Evolutionary conservation across 2,888 invertebrate species (phyloP), one percentile per base, ranked within the genome.

Genomic region (Luperina testacea): DNA sequence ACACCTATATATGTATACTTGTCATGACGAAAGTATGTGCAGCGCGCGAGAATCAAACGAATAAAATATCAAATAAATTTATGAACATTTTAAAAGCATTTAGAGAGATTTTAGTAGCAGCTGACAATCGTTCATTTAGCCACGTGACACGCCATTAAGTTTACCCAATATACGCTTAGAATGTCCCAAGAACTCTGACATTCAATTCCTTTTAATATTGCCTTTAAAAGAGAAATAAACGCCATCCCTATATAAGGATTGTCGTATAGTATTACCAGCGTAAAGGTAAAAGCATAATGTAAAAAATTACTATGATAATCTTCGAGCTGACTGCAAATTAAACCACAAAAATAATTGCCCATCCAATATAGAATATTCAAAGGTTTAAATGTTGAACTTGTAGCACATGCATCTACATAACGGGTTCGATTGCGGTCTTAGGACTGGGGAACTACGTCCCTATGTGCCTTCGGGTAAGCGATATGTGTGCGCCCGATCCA

Each of bases 341-440:
- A 95, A 96, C 92, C 92, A 95, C 95, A 90, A 94, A 95, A 94
- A 92, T 96, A 94, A 95, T 95, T 94, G 93, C 94, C 93, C 85
- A 92, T 94, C 92, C 90, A 90, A 91, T 93, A 91, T 91, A 92
- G 91, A 92, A 93, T 91, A 90, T 92, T 89, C 89, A 87, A 84
- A 84, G 89, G 90, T 90, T 93, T 92, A 91, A 92, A 91, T 85
- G 79, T 81, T 75, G 64, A 72, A 84, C 78, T 76, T 82, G 74
- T 90, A 90, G 90, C 88, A 80, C 45, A 85, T 88, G 78, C 75
- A 92, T 93, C 91, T 92, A 91, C 92, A 94, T 93, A 95, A 94
- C 94, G 91, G 92, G 94, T 94, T 92, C 87, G 87, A 82, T 88
- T 88, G 89, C 87, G 90, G 90, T 90, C 90, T 32, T 87, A 86